A percentile compares a stretch with the other conserved stretches of the same genome.
phyloP scores from a whole-genome alignment of 2,797 vertebrate species.

The Philypnodon macrostomus region DNA sequence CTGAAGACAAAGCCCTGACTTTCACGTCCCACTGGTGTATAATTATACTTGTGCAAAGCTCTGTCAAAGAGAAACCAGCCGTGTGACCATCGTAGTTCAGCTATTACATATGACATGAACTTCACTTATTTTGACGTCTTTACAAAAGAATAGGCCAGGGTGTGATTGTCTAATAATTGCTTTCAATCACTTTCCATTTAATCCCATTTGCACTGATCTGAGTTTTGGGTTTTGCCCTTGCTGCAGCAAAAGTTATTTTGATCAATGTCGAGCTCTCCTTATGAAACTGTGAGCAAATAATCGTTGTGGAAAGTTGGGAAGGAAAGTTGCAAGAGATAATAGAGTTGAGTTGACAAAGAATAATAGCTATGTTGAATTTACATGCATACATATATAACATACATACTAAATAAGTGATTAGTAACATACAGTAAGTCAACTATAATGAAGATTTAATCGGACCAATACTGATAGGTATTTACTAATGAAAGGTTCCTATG shows the following conservation, averaged over 20 bases:
- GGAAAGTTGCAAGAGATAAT: too few relatives aligned
- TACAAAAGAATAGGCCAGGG: constrained; percentile 4
- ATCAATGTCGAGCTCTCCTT: constrained; percentile 6
- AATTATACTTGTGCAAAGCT: constrained; percentile 51
- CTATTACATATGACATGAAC: constrained; percentile 34
- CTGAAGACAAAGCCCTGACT: constrained; percentile 51
- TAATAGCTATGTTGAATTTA: too few relatives aligned
- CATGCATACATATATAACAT: too few relatives aligned
- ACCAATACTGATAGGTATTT: too few relatives aligned
- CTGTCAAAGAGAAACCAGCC: constrained; percentile 45
- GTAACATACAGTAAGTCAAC: too few relatives aligned
- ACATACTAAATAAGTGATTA: too few relatives aligned
- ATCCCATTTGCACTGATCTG: constrained; percentile 24
- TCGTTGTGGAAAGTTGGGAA: background rate
- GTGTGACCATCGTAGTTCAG: constrained; percentile 36
- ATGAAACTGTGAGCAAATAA: constrained; percentile 8
- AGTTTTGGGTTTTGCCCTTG: constrained; percentile 6
- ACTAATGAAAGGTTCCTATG: too few relatives aligned
- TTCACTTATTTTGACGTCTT: constrained; percentile 33
- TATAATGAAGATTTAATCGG: too few relatives aligned
- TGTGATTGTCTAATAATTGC: constrained; percentile 33
- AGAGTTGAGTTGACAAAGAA: too few relatives aligned
- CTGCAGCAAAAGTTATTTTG: constrained; percentile 23
- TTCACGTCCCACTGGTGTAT: constrained; percentile 54
- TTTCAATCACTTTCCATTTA: constrained; percentile 8